A percentile compares a stretch with the other conserved stretches of the same genome.
These are phyloP conservation scores for Antedon bifida DNA, from an alignment of 35 echinoderm and acorn worm species.

Conservation along the genomic window DNA sequence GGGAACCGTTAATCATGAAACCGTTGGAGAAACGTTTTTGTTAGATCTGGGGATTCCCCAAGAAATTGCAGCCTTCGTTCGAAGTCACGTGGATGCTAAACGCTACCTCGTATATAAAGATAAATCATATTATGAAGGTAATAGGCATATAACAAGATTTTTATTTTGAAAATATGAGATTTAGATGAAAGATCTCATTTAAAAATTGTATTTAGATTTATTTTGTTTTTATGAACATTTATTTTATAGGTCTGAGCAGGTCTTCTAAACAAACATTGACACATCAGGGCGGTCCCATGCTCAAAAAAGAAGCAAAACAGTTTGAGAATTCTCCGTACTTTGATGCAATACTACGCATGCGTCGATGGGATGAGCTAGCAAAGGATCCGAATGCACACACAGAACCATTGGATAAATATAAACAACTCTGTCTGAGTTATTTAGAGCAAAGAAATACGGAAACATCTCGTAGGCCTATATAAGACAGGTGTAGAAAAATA, in stretches of 20 bases:
- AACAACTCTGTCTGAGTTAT: slow-evolving; percentile 24
- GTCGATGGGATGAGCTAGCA: slow-evolving; percentile 52
- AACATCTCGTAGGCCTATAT: no score
- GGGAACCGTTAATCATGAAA: slow-evolving; percentile 39
- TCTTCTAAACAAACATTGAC: slow-evolving; percentile 47
- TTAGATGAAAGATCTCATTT: no score
- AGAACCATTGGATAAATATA: slow-evolving; percentile 28
- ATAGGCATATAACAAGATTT: no score
- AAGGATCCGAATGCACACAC: slow-evolving; percentile 29
- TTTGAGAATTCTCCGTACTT: slow-evolving; percentile 31
- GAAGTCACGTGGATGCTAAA: slow-evolving; percentile 60
- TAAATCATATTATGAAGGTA: slow-evolving; percentile 32
- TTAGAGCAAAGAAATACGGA: neutral
- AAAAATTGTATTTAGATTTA: no score
- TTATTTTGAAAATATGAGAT: no score
- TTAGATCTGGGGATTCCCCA: slow-evolving; percentile 26
- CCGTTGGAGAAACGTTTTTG: slow-evolving; percentile 29
- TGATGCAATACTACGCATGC: slow-evolving; percentile 33
- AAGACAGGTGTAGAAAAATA: neutral
- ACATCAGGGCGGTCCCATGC: slow-evolving; percentile 65
- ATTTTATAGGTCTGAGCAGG: slow-evolving; percentile 29
- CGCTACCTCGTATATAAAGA: slow-evolving; percentile 61
- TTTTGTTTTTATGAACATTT: neutral
- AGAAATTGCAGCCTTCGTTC: slow-evolving; percentile 16
- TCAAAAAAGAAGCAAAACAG: slow-evolving; percentile 26